These are phyloP conservation scores for Trachops cirrhosus DNA, from an alignment of 2,797 vertebrate species.

Conservation along the genomic window DNA sequence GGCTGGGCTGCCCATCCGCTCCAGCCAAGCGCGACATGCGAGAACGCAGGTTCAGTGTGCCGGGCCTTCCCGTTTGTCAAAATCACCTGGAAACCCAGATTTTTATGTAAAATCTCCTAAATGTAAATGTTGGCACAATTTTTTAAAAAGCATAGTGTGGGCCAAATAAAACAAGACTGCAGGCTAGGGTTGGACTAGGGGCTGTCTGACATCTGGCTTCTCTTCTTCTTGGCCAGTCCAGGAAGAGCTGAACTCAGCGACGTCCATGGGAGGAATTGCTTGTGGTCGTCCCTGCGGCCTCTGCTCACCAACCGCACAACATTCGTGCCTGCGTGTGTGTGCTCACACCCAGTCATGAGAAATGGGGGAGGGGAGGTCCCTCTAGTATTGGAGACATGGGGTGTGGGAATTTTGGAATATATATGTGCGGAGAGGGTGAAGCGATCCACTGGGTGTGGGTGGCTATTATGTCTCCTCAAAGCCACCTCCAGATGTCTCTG, in stretches of 20 bases:
- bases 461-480: background rate
- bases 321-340: background rate
- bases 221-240: background rate
- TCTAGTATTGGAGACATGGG: background rate
- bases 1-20: background rate
- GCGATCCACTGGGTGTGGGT: background rate
- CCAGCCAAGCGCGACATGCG: background rate
- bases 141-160: background rate
- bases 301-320: background rate
- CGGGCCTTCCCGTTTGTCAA: slow-evolving; percentile 16
- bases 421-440: background rate
- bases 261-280: background rate
- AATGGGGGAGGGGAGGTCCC: background rate
- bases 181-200: background rate
- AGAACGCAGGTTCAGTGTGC: background rate
- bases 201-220: background rate
- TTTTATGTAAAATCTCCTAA: background rate
- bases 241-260: background rate
- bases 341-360: background rate
- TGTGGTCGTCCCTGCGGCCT: background rate
- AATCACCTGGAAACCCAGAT: background rate
- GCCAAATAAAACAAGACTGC: background rate
- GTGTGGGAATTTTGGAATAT: background rate
- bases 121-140: background rate
- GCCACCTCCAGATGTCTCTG: background rate